Evolutionary conservation across 1,140 invertebrate genomes (phyloP), one percentile per base, ranked within the genome.

Genomic region (Gryllus bimaculatus): DNA sequence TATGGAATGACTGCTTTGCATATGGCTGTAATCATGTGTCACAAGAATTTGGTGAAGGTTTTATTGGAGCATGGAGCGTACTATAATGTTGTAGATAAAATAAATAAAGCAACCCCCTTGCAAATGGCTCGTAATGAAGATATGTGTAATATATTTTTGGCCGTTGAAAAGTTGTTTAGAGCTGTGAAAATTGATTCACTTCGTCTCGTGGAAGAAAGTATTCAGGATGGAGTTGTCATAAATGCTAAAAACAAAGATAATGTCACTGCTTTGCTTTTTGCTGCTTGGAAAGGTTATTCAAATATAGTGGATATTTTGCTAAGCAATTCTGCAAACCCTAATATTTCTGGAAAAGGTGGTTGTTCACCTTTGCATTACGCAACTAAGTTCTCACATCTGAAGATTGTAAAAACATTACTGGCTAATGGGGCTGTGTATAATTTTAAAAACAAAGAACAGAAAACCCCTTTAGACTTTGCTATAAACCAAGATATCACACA

Each of bases 341-440:
- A 83, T 79, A 48, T 73, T 5, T n/a, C 26, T 75, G 79, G 47
- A 76, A 79, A 47, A 48, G 75, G 80, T 6, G 78, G 79, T 20
- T 74, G 75, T n/a, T 82, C 81, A 8, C 79, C 82, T n/a, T 21
- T 83, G 26, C 81, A 83, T 78, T 80, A 80, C 74, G 82, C 82
- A 78, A 78, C 78, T 47, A 78, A 80, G 26, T 80, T 66, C 54
- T 66, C 54, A 66, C 54, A 66, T 66, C 18, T 66, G 18, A 66
- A 66, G 18, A 7, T 66, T 66, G 54, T 66, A 66, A 66, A 66
- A 66, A 18, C 54, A 13, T 66, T 66, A 66, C 54, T 66, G 54
- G 10, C 54, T 18, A 10, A 66, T 66, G 54, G 54, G 2, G 54
- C 54, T 13, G 54, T 66, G 54, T 66, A 66, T 66, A 66, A 66